Percentiles rank a stretch among this genome's conserved stretches.
Evolutionary conservation across 2,888 invertebrate genomes (phyloP).

Genomic region (Dasypolia templi): DNA sequence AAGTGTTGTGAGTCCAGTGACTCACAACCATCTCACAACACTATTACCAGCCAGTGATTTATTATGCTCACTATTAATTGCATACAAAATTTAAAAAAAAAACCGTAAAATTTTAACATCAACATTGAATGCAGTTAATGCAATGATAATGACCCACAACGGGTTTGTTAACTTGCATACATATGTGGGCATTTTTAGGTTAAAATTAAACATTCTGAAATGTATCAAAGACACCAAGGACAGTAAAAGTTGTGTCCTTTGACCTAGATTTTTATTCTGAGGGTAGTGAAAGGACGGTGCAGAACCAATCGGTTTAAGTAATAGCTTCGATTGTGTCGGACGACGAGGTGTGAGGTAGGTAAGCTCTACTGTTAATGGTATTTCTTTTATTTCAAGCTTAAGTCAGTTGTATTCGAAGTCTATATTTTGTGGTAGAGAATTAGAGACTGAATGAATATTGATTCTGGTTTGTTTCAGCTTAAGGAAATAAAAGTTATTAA

Average conservation of each 20-base stretch:
- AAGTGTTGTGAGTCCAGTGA: too few species aligned
- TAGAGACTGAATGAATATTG: not conserved
- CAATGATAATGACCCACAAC: constrained; percentile 62
- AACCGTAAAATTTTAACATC: constrained; percentile 35
- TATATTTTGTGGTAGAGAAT: not conserved
- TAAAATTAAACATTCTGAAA: constrained; percentile 50
- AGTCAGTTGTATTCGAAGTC: not conserved
- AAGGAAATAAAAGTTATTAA: not conserved
- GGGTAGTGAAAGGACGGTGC: constrained; percentile 66
- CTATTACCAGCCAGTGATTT: constrained; percentile 18
- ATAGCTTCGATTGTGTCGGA: constrained; percentile 23
- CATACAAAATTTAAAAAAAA: constrained; percentile 27
- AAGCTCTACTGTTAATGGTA: constrained; percentile 39
- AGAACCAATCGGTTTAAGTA: constrained; percentile 57
- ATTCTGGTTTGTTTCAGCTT: not conserved
- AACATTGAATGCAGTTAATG: constrained; percentile 46
- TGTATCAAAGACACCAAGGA: constrained; percentile 73
- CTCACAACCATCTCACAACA: not conserved
- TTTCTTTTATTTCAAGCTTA: constrained; percentile 32
- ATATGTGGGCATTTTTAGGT: constrained; percentile 42
- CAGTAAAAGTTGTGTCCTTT: constrained; percentile 78
- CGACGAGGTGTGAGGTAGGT: not conserved
- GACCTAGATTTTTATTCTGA: constrained; percentile 71
- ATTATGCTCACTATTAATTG: constrained; percentile 37
- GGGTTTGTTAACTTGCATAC: constrained; percentile 15